Percentiles rank a stretch among this genome's conserved stretches.
Evolutionary conservation across 53 echinoderm and acorn worm genomes (phyloP).

Genomic region (Holothuria scabra): DNA sequence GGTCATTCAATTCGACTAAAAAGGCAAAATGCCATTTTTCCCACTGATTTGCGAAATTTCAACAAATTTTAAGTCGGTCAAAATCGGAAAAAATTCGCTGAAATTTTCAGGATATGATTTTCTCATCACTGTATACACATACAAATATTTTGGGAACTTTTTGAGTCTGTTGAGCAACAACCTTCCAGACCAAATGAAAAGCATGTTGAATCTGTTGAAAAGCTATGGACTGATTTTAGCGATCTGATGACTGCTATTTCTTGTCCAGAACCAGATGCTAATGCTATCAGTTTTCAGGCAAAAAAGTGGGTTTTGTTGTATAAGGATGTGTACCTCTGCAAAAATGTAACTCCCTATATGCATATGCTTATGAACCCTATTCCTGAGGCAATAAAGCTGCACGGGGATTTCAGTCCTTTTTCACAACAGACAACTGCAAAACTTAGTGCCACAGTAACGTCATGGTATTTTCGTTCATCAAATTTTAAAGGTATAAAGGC

Average conservation of each 20-base stretch:
- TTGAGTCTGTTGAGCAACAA: no score
- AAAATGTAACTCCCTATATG: constrained; percentile 6
- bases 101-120: no score
- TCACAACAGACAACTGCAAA: constrained; percentile 5
- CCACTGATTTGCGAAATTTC: no score
- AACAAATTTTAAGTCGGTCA: no score
- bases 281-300: neutral
- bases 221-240: neutral
- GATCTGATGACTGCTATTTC: neutral
- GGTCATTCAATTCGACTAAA: no score
- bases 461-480: neutral
- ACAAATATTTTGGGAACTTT: no score
- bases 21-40: no score
- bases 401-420: neutral
- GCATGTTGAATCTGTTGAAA: neutral
- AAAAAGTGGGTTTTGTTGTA: neutral
- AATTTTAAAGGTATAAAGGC: neutral
- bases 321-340: constrained; percentile 15
- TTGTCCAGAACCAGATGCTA: constrained; percentile 9
- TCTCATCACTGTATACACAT: no score
- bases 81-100: no score
- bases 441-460: neutral
- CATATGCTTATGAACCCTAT: constrained; percentile 5
- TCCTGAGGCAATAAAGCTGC: neutral
- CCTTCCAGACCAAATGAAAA: no score